These are phyloP conservation scores for Hafferia zeledoni DNA, from an alignment of 2,797 vertebrate genomes.

Conservation along the genomic window DNA sequence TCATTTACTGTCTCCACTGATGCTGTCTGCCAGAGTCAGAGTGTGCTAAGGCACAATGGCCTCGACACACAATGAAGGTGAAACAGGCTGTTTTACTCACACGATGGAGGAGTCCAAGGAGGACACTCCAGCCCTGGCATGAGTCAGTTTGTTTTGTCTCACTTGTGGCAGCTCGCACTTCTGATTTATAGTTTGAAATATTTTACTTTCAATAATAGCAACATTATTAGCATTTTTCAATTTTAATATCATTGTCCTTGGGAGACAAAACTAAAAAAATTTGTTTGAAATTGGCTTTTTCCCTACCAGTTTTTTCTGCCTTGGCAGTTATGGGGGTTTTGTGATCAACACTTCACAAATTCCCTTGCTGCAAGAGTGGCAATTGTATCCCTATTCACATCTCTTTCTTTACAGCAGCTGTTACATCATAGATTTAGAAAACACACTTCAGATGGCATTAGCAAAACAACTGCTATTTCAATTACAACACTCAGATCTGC, in stretches of 20 bases:
- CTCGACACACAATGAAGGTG: neutral
- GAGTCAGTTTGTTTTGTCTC: neutral
- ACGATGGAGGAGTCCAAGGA: neutral
- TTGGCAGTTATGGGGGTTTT: neutral
- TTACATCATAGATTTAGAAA: fast-evolving
- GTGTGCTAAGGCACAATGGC: fast-evolving
- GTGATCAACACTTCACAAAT: neutral
- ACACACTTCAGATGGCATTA: neutral
- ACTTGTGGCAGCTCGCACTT: neutral
- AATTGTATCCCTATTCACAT: neutral
- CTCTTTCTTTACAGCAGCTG: neutral
- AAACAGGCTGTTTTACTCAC: neutral
- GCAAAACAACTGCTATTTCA: neutral
- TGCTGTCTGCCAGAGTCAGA: neutral
- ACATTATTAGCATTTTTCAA: neutral
- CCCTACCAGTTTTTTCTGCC: neutral
- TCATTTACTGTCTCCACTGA: neutral
- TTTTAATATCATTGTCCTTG: neutral
- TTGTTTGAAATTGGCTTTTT: neutral
- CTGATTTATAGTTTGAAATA: neutral
- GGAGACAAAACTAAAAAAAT: neutral
- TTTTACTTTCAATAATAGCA: neutral
- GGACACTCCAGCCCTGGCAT: neutral
- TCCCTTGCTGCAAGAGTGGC: neutral
- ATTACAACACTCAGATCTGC: neutral